A percentile compares a stretch with the other conserved stretches of the same genome.
These are phyloP conservation scores for Spatulosminthurus flaviceps DNA, from an alignment of 2,888 invertebrate species.

Conservation along the genomic window DNA sequence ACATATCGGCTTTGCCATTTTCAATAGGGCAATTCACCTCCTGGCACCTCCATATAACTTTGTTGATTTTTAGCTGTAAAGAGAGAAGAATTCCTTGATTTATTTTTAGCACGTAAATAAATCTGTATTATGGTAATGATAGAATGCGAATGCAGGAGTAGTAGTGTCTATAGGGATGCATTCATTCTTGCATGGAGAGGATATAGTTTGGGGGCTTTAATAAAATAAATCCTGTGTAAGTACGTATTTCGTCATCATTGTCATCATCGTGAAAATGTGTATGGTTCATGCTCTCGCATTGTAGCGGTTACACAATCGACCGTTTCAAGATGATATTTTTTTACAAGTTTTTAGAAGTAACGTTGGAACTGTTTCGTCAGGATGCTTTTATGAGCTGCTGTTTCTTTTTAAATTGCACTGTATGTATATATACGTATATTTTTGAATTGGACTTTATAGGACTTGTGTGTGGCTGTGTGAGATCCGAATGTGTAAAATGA, in stretches of 20 bases:
- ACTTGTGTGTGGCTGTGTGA: background rate
- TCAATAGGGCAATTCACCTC: constrained; percentile 4
- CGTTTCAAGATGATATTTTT: constrained; percentile 20
- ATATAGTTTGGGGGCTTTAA: no score
- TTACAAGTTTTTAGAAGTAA: background rate
- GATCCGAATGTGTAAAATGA: background rate
- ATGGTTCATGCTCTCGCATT: constrained; percentile 1
- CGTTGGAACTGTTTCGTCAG: background rate
- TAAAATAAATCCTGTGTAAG: no score
- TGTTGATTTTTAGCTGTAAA: background rate
- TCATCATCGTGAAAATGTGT: background rate
- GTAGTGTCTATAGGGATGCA: no score
- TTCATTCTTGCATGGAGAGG: background rate
- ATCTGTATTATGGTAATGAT: no score
- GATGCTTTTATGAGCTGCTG: no score
- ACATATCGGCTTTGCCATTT: background rate
- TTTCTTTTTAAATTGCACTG: no score
- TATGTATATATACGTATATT: no score
- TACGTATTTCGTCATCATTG: background rate
- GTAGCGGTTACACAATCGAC: constrained; percentile 31
- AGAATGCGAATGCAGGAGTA: no score
- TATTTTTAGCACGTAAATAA: background rate
- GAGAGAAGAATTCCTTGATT: constrained; percentile 12
- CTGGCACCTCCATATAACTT: background rate
- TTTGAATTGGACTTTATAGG: no score